Evolutionary conservation across 2,888 invertebrate genomes (phyloP).

Genomic region (Phanerotoma sp.): DNA sequence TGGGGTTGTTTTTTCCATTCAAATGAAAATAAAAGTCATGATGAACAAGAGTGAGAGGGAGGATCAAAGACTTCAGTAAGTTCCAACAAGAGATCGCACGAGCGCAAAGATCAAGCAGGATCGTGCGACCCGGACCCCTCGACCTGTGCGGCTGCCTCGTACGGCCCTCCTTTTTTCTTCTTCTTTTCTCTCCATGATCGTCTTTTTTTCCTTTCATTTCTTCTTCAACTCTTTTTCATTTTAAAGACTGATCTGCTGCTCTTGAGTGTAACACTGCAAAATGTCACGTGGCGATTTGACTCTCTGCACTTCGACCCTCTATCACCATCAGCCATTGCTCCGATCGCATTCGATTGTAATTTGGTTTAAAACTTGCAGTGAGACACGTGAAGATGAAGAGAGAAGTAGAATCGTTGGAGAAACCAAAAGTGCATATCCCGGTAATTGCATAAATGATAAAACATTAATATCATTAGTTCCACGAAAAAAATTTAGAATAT

Average conservation of each 20-base stretch:
- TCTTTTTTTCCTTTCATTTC: not conserved
- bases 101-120: constrained; percentile 57
- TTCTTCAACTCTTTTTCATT: not conserved
- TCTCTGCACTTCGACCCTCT: not conserved
- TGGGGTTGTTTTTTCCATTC: no score
- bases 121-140: constrained; percentile 57
- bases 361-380: constrained; percentile 12
- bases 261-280: no score
- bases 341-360: constrained; percentile 19
- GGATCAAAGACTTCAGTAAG: constrained; percentile 16
- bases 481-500: no score
- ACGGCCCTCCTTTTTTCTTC: constrained; percentile 21
- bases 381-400: constrained; percentile 5
- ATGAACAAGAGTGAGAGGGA: constrained; percentile 10
- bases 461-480: no score
- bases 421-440: no score
- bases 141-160: constrained; percentile 44
- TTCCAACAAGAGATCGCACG: constrained; percentile 47
- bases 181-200: constrained; percentile 9
- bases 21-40: constrained; percentile 4
- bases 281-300: constrained; percentile 11
- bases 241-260: not conserved
- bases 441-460: no score
- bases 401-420: no score
- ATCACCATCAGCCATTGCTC: not conserved